These are phyloP conservation scores for Gymnarchus niloticus DNA, from an alignment of 2,113 vertebrate species.

Conservation along the genomic window DNA sequence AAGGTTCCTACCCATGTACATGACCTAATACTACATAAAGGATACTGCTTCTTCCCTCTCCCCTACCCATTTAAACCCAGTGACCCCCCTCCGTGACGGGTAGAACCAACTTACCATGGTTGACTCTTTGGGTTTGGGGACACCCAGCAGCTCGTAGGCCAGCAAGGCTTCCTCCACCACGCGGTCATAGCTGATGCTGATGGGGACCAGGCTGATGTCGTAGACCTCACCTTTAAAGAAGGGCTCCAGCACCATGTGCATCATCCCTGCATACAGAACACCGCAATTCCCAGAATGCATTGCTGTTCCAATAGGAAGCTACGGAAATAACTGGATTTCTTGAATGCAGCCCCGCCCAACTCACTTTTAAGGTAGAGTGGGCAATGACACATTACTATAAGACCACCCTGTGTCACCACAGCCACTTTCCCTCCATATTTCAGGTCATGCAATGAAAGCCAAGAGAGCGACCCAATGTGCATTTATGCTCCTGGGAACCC, in stretches of 20 bases:
- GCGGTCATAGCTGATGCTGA: conserved; percentile 94
- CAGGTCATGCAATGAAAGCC: too few relatives aligned
- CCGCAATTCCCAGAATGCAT: neutral
- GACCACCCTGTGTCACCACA: neutral
- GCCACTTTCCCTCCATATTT: neutral
- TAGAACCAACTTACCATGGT: conserved; percentile 65
- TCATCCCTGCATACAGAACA: conserved; percentile 70
- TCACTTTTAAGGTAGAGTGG: too few relatives aligned
- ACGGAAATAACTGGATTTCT: neutral
- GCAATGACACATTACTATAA: too few relatives aligned
- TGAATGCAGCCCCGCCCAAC: too few relatives aligned
- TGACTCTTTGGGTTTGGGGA: conserved; percentile 90
- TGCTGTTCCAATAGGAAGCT: neutral
- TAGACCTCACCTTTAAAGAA: conserved; percentile 91
- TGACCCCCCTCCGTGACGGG: too few relatives aligned
- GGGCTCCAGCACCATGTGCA: conserved; percentile 92
- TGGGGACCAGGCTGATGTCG: conserved; percentile 83
- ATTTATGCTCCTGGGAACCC: too few relatives aligned
- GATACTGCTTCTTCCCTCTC: neutral
- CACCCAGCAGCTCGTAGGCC: conserved; percentile 81
- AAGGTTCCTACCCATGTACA: too few relatives aligned
- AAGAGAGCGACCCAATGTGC: too few relatives aligned
- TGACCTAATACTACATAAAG: too few relatives aligned
- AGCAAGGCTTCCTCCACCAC: conserved; percentile 88
- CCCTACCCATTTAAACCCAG: too few relatives aligned